Evolutionary conservation across 2,888 invertebrate species (phyloP).

Genomic region (Sinelater perroti): DNA sequence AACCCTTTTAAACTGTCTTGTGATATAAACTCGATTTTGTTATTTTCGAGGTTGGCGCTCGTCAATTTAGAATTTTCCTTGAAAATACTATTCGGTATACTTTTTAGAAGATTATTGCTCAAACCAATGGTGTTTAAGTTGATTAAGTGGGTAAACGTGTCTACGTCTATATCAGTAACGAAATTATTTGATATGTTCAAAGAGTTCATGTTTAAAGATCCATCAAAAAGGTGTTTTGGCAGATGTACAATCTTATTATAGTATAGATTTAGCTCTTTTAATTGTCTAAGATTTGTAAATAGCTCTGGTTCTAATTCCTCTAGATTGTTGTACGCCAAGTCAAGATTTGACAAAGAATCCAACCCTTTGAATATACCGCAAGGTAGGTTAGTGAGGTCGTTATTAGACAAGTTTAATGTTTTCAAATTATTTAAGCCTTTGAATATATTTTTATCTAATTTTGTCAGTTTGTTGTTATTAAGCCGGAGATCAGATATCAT

Average conservation of each 20-base stretch:
- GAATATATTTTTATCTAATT: slow-evolving; percentile 14
- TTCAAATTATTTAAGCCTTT: slow-evolving; percentile 15
- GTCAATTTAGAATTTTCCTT: background rate
- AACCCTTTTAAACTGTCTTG: background rate
- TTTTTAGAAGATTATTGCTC: background rate
- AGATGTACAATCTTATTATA: slow-evolving; percentile 10
- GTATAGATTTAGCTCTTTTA: slow-evolving; percentile 1
- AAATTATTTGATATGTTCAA: background rate
- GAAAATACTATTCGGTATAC: slow-evolving; percentile 1
- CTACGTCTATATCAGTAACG: background rate
- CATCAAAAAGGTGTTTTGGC: background rate
- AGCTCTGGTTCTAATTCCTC: background rate
- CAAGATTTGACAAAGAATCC: background rate
- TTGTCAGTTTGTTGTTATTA: slow-evolving; percentile 1
- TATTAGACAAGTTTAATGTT: slow-evolving; percentile 5
- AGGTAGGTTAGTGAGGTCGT: slow-evolving; percentile 6
- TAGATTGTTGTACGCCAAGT: slow-evolving; percentile 16
- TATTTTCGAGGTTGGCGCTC: background rate
- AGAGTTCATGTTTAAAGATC: background rate
- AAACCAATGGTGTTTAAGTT: background rate
- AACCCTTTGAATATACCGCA: slow-evolving; percentile 3
- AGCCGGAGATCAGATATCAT: background rate
- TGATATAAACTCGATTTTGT: background rate
- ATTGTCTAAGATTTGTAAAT: background rate
- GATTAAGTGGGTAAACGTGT: background rate